Evolutionary conservation across 2,113 vertebrate genomes (phyloP).

Genomic region (Triplophysa siluroides): DNA sequence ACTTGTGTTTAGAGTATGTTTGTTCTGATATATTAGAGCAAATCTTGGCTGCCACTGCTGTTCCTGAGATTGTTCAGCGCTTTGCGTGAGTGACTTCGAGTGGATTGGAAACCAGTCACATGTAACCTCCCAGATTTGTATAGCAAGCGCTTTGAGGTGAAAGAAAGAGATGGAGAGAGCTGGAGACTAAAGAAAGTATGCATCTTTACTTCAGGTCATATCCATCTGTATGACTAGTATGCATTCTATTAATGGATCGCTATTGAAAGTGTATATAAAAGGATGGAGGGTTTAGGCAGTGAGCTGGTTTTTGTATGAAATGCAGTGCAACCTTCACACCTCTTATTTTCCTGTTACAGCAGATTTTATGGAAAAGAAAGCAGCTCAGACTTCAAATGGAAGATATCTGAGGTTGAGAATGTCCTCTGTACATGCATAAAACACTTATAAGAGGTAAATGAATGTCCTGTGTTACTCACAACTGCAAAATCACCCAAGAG

Average conservation of each 20-base stretch:
- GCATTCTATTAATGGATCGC: background rate
- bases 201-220: background rate
- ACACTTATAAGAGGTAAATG: background rate
- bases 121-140: slow-evolving; percentile 29
- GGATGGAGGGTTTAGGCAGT: background rate
- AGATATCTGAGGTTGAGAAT: slow-evolving; percentile 57
- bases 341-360: slow-evolving; percentile 53
- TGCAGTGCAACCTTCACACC: background rate
- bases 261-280: background rate
- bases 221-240: background rate
- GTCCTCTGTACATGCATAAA: slow-evolving; percentile 53
- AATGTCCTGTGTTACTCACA: background rate
- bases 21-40: slow-evolving; percentile 31
- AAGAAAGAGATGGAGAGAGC: background rate
- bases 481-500: background rate
- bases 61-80: slow-evolving; percentile 42
- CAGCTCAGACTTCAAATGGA: slow-evolving; percentile 61
- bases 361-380: slow-evolving; percentile 65
- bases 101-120: slow-evolving; percentile 41
- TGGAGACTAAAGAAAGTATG: background rate
- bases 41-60: slow-evolving; percentile 27
- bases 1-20: slow-evolving; percentile 27
- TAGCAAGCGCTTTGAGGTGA: slow-evolving; percentile 4
- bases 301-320: background rate
- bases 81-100: slow-evolving; percentile 34